These are phyloP conservation scores for Zonotrichia leucophrys DNA, from an alignment of 2,113 vertebrate genomes.

Conservation along the genomic window DNA sequence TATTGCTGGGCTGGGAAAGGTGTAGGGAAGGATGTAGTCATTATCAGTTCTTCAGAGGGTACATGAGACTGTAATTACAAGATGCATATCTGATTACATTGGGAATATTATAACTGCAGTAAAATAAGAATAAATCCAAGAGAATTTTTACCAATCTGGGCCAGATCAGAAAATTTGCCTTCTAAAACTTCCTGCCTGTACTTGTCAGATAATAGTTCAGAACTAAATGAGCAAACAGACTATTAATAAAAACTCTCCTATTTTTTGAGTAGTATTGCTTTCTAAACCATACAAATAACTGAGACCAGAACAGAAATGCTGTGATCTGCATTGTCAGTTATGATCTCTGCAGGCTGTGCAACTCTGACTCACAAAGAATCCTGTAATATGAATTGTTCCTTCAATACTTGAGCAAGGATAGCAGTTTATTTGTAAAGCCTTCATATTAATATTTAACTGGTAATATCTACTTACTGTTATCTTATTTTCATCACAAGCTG, in stretches of 20 bases:
- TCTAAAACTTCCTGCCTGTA: neutral
- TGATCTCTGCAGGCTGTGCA: neutral
- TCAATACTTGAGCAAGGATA: slow-evolving; percentile 26
- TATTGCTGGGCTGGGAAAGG: neutral
- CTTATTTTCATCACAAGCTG: neutral
- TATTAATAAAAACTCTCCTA: neutral
- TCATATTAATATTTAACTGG: neutral
- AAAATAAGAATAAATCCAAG: neutral
- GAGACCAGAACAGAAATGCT: neutral
- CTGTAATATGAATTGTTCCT: neutral
- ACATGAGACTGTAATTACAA: neutral
- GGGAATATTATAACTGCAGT: neutral
- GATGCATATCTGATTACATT: neutral
- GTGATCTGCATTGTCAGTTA: neutral
- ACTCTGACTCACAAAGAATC: neutral
- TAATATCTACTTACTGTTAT: neutral
- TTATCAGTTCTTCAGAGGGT: neutral
- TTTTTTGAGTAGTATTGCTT: neutral
- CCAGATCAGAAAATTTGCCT: neutral
- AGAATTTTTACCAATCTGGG: neutral
- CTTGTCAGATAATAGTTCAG: neutral
- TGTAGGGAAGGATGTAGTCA: neutral
- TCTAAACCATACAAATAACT: neutral
- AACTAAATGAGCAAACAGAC: neutral
- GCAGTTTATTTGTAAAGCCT: neutral